Base-by-base conservation (phyloP, 2,888 invertebrate species). In the Busseola fusca region DNA sequence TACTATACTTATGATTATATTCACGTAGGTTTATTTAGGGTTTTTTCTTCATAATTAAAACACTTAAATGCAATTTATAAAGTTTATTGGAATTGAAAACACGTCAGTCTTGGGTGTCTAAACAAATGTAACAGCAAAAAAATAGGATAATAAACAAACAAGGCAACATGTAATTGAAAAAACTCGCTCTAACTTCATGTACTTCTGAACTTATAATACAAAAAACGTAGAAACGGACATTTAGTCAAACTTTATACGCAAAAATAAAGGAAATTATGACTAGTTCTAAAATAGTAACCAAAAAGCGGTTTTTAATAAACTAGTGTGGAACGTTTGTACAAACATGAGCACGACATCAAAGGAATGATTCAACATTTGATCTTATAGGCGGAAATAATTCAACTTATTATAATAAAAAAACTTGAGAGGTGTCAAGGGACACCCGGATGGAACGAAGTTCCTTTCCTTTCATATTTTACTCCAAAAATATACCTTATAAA, bases 321-420 rank as follows among this genome's bases (percentile, higher is more conserved):
- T 68, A 52, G 45, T 42, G 50, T 72, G 57, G 71, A 45, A 65
- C 34, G 34, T 37, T 63, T 58, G 34, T 69, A 59, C 40, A 60
- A 50, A 54, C 27, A 67, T 69, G 63, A 77, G 58, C 71, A 78
- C 64, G 57, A 78, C 72, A 76, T 60, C 70, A 65, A 68, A 80
- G 86, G 83, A 84, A 84, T 84, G 86, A 80, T 79, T 69, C 58
- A 74, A 78, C 40, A 76, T 74, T 75, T 82, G 78, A 84, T 82
- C 74, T 54, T 69, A 75, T 74, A 87, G 84, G 81, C 86, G 83
- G 83, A 79, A 78, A 70, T 59, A 80, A 72, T 67, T 72, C 30
- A 75, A 76, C 83, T 74, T 69, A 69, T 30, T 58, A 48, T 42
- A 64, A 67, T 72, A 73, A 74, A 54, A 65, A 67, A n/a, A n/a